A percentile compares a stretch with the other conserved stretches of the same genome.
Evolutionary conservation across 1,140 invertebrate species (phyloP).

Genomic region (Drosophila rufa): DNA sequence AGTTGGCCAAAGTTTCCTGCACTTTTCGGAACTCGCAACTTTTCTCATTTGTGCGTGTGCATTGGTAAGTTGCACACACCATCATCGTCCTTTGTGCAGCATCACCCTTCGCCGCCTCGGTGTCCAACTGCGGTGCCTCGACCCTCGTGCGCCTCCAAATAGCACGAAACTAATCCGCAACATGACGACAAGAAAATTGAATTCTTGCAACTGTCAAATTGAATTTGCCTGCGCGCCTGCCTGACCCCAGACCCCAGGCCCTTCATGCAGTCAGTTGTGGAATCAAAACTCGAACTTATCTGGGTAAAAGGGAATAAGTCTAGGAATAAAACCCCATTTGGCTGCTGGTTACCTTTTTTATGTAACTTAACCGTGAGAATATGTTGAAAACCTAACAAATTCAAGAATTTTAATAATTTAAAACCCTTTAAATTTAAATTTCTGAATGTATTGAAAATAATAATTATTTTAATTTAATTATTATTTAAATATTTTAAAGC

Average conservation of each 20-base stretch:
- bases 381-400: constrained; percentile 26
- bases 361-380: constrained; percentile 31
- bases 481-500: neutral
- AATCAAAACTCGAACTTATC: constrained; percentile 62
- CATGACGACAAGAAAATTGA: constrained; percentile 83
- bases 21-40: constrained; percentile 68
- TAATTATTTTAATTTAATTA: too few relatives aligned
- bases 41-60: constrained; percentile 83
- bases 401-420: neutral
- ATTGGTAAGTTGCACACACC: constrained; percentile 58
- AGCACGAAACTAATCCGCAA: constrained; percentile 81
- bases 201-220: constrained; percentile 83
- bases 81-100: constrained; percentile 13
- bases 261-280: constrained; percentile 8
- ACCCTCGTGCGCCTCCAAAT: constrained; percentile 21
- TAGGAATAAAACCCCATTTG: too few relatives aligned
- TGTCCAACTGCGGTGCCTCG: constrained; percentile 48
- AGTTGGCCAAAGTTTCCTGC: constrained; percentile 64
- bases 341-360: constrained; percentile 1
- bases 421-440: neutral
- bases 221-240: constrained; percentile 56
- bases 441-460: too few relatives aligned
- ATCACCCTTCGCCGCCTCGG: constrained; percentile 31
- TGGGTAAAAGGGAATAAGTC: constrained; percentile 21
- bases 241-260: constrained; percentile 4